phyloP scores from a whole-genome alignment of 2,888 invertebrate genomes.

The Meandrusa payeni region DNA sequence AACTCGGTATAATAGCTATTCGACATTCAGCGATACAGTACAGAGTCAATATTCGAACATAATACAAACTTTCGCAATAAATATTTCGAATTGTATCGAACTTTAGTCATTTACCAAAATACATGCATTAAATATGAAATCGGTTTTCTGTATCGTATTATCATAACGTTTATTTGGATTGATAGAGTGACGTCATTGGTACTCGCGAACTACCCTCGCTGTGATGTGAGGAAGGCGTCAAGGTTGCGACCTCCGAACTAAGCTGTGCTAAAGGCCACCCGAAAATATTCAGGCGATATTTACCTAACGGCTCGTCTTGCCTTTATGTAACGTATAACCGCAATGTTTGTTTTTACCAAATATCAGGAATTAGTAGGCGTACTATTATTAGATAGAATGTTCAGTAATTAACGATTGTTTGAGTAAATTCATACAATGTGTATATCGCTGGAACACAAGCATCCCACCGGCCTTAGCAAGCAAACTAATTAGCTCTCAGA shows the following conservation, averaged over 20 bases:
- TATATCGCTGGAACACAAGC: too few relatives aligned
- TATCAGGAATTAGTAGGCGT: too few relatives aligned
- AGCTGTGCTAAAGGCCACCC: slow-evolving; percentile 18
- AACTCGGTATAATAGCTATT: background rate
- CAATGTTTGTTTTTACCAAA: slow-evolving; percentile 5
- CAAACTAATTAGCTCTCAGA: too few relatives aligned
- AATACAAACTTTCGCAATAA: slow-evolving; percentile 11
- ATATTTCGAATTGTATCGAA: slow-evolving; percentile 4
- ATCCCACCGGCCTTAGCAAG: too few relatives aligned
- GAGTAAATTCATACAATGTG: too few relatives aligned
- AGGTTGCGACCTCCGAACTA: slow-evolving; percentile 46
- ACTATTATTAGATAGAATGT: too few relatives aligned
- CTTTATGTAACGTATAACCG: slow-evolving; percentile 7
- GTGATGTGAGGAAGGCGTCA: slow-evolving; percentile 35
- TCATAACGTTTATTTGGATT: slow-evolving; percentile 32
- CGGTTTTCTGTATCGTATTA: slow-evolving; percentile 11
- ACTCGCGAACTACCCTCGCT: slow-evolving; percentile 42
- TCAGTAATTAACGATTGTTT: too few relatives aligned
- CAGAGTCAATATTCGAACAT: slow-evolving; percentile 1
- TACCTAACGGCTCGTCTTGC: slow-evolving; percentile 2
- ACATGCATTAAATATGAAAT: slow-evolving; percentile 7
- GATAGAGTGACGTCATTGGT: slow-evolving; percentile 41
- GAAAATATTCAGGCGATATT: slow-evolving; percentile 19
- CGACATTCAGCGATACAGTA: background rate
- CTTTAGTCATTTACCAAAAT: slow-evolving; percentile 3